Percentiles rank a stretch among this genome's conserved stretches.
Conservation (phyloP, 2,113 vertebrate species). For the Phalacrocorax pelagicus region DNA sequence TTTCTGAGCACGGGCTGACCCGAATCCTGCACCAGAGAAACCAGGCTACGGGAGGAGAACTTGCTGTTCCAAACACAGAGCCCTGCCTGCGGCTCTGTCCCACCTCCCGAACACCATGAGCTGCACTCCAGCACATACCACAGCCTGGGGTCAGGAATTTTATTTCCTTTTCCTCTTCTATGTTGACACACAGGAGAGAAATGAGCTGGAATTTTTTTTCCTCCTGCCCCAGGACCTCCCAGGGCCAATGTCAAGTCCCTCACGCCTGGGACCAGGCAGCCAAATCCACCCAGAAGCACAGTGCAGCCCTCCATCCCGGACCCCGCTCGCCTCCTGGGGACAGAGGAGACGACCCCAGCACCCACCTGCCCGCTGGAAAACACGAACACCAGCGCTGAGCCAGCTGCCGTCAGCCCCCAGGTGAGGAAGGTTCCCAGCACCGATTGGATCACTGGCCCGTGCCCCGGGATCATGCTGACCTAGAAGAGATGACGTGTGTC, state of each 20-base stretch:
- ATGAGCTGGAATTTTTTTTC: background rate
- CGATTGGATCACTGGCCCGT: constrained; percentile 84
- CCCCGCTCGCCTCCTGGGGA: accelerated
- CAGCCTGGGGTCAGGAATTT: background rate
- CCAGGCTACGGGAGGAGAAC: background rate
- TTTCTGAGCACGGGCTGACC: background rate
- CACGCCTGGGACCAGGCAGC: background rate
- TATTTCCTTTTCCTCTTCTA: background rate
- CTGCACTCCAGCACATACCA: background rate
- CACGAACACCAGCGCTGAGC: constrained; percentile 90
- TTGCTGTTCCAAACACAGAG: background rate
- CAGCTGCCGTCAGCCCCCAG: constrained; percentile 92
- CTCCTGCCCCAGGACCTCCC: background rate
- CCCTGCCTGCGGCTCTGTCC: background rate
- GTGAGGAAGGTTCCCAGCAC: constrained; percentile 91
- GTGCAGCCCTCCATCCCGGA: accelerated
- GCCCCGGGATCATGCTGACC: constrained; percentile 84
- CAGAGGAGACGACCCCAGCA: accelerated
- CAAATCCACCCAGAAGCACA: accelerated
- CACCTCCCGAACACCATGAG: accelerated
- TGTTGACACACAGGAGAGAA: background rate
- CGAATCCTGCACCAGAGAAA: background rate
- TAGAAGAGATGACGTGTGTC: accelerated
- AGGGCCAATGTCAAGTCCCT: accelerated
- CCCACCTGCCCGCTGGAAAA: constrained; percentile 90